Evolutionary conservation across 1,140 invertebrate genomes (phyloP), one percentile per base, ranked within the genome.

Genomic region (Halotydeus destructor): DNA sequence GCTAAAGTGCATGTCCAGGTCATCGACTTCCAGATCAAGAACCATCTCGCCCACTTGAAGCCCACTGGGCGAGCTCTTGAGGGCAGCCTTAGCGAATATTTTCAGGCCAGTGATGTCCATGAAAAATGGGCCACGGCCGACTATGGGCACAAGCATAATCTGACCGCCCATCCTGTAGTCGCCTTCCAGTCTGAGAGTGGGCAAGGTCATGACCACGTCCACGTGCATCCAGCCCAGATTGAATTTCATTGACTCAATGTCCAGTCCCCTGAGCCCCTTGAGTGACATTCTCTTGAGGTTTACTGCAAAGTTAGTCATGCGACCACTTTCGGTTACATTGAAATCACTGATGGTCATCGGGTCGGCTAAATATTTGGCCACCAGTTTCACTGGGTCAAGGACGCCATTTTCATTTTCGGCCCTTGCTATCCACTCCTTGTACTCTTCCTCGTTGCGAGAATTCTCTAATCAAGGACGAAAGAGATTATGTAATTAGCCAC

Each of bases 71-170:
- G 21, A 31, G 3, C 16, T 6, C 5, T 41, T 31, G 1, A 48
- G 25, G 22, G 19, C 19, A 14, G 47, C 44, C 8, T n/a, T 16
- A n/a, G 25, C 44, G n/a, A 32, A 16, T 5, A 44, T 28, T n/a
- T 38, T 18, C 3, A 53, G 38, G 5, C 42, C 41, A 0, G 44
- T 33, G 12, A 50, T 32, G 18, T 53, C 52, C 50, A 53, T 52
- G 38, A 44, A 51, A 26, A 53, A 52, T 5, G 26, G 21, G n/a
- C 52, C 52, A 19, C 42, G 43, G 16, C 52, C 50, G 36, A 38
- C 38, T 6, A 50, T 14, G 1, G 41, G 19, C 1, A 53, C 9
- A 47, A 51, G 32, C 2, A 45, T 43, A 2, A 53, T 41, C 9
- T 44, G 22, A 11, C 51, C 51, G 3, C 46, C 25, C 16, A 51